Percentiles rank a stretch among this genome's conserved stretches.
Evolutionary conservation across 2,797 vertebrate species (phyloP).

Genomic region (Kryptolebias ocellatus): DNA sequence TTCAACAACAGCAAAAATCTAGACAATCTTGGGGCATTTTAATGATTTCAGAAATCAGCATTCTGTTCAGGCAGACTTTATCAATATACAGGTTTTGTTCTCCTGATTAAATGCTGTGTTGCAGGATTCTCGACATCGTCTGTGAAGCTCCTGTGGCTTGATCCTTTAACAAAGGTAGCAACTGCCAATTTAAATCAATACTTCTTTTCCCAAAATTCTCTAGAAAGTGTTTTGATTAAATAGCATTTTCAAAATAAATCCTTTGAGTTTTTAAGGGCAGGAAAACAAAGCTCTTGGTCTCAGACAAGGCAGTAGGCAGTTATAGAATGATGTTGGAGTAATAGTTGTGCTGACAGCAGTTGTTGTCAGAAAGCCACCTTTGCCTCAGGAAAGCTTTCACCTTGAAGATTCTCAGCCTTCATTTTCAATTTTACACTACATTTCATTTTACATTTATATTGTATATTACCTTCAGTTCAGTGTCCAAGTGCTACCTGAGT

Average conservation of each 20-base stretch:
- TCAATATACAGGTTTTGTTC: not conserved
- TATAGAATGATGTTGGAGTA: constrained; percentile 5
- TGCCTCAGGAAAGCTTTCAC: constrained; percentile 19
- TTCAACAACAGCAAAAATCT: not conserved
- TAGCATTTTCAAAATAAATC: constrained; percentile 24
- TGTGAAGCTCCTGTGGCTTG: not conserved
- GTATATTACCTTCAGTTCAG: constrained; percentile 21
- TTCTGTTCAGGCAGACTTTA: not conserved
- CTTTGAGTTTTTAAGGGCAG: constrained; percentile 19
- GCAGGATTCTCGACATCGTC: constrained; percentile 6
- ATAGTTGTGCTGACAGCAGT: not conserved
- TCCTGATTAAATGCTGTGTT: not conserved
- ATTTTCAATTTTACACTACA: constrained; percentile 48
- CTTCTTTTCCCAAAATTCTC: constrained; percentile 5
- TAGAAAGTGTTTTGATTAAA: constrained; percentile 2
- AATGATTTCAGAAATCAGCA: constrained; percentile 1
- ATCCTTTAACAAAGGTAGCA: constrained; percentile 12
- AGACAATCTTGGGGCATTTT: not conserved
- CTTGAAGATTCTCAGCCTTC: constrained; percentile 18
- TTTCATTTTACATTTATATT: constrained; percentile 45
- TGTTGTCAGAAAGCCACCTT: constrained; percentile 24
- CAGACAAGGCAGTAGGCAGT: constrained; percentile 2
- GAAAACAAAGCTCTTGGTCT: constrained; percentile 19
- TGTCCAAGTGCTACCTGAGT: constrained; percentile 16
- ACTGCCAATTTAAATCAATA: constrained; percentile 11